A percentile compares a stretch with the other conserved stretches of the same genome.
phyloP scores from a whole-genome alignment of 2,113 vertebrate species.

The Chinchilla lanigera region DNA sequence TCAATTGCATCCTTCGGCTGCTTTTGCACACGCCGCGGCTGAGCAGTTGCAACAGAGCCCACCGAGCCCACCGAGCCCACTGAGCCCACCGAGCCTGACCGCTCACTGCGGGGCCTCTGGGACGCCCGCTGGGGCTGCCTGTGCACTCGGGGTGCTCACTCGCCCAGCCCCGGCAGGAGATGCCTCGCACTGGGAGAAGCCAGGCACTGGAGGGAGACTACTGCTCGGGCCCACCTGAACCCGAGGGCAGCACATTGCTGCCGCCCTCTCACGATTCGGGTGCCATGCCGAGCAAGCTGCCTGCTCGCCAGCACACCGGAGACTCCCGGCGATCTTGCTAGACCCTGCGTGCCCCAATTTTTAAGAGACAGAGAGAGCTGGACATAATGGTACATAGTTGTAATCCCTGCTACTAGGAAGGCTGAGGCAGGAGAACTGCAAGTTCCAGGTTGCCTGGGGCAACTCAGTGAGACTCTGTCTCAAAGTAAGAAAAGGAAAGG shows the following conservation, averaged over 20 bases:
- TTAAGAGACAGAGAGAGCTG: neutral
- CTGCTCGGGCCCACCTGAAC: neutral
- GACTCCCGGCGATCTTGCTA: neutral
- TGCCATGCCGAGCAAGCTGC: rapidly evolving
- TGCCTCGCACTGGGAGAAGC: neutral
- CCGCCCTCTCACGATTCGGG: rapidly evolving
- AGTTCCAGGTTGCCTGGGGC: neutral
- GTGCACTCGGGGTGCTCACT: neutral
- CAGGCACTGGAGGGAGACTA: neutral
- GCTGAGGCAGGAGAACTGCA: neutral
- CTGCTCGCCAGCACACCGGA: rapidly evolving
- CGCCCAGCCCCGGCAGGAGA: neutral
- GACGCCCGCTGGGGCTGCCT: neutral
- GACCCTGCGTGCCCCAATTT: neutral
- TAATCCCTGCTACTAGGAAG: neutral
- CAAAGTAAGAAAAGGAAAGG: neutral
- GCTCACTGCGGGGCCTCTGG: neutral
- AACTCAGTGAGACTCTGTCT: neutral
- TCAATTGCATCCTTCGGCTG: neutral
- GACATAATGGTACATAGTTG: neutral
- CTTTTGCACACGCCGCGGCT: neutral
- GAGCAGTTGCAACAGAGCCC: neutral
- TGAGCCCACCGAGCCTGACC: neutral
- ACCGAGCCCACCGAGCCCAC: rapidly evolving
- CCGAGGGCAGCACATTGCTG: neutral